Evolutionary conservation across 2,888 invertebrate species (phyloP).

Genomic region (Acleris sparsana): DNA sequence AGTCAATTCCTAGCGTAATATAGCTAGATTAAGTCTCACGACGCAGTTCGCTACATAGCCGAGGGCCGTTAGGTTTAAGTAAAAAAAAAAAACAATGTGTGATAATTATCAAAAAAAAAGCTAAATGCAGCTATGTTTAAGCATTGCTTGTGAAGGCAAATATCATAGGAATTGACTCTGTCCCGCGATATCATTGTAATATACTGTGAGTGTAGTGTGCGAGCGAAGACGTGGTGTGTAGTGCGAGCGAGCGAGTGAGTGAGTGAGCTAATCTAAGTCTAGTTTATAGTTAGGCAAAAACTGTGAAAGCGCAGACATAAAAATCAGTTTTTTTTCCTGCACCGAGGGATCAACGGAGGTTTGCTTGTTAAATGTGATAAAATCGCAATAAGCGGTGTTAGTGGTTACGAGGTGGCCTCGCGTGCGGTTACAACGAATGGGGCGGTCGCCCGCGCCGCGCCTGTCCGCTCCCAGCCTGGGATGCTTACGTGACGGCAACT

Average conservation of each 20-base stretch:
- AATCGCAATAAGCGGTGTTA: slow-evolving; percentile 66
- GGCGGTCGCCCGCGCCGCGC: slow-evolving; percentile 46
- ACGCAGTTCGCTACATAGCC: slow-evolving; percentile 50
- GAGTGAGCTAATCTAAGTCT: slow-evolving; percentile 69
- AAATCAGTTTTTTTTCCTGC: slow-evolving; percentile 68
- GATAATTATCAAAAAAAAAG: slow-evolving; percentile 64
- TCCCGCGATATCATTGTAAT: slow-evolving; percentile 74
- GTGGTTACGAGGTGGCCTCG: slow-evolving; percentile 56
- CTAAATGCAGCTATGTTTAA: slow-evolving; percentile 66
- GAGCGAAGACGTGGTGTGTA: slow-evolving; percentile 62
- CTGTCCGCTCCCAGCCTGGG: too few species aligned
- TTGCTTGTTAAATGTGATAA: slow-evolving; percentile 70
- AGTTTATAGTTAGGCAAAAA: slow-evolving; percentile 81
- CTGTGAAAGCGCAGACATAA: slow-evolving; percentile 67
- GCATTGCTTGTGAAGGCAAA: slow-evolving; percentile 38
- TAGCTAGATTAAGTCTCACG: slow-evolving; percentile 41
- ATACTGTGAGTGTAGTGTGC: slow-evolving; percentile 69
- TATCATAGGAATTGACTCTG: slow-evolving; percentile 69
- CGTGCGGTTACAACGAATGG: slow-evolving; percentile 71
- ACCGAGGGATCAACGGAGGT: slow-evolving; percentile 75
- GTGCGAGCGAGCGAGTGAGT: slow-evolving; percentile 57
- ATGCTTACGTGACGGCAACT: too few species aligned
- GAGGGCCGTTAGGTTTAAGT: slow-evolving; percentile 52
- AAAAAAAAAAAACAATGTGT: slow-evolving; percentile 58
- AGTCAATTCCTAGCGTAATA: slow-evolving; percentile 70